These are phyloP conservation scores for Amphipoea lucens DNA, from an alignment of 2,888 invertebrate genomes.

Conservation along the genomic window DNA sequence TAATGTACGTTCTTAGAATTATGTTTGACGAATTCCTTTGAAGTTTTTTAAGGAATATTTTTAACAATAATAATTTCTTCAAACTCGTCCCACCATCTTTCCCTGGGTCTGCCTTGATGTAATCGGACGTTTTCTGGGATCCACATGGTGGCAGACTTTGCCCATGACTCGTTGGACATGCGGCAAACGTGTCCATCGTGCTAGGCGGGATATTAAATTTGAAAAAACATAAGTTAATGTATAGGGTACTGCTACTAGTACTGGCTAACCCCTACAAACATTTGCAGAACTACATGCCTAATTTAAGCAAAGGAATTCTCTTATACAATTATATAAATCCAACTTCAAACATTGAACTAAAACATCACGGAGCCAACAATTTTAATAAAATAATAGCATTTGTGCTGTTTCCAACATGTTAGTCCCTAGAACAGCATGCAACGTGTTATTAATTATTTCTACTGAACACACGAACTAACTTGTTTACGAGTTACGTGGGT, in stretches of 20 bases:
- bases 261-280: background rate
- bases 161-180: background rate
- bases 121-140: background rate
- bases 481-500: constrained; percentile 12
- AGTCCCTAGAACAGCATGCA: constrained; percentile 25
- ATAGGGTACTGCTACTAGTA: background rate
- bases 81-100: background rate
- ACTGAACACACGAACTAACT: constrained; percentile 14
- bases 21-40: background rate
- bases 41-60: background rate
- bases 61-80: background rate
- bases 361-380: background rate
- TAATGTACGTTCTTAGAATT: background rate
- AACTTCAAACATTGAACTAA: constrained; percentile 1
- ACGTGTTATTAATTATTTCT: constrained; percentile 47
- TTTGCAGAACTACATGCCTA: background rate
- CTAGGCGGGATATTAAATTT: background rate
- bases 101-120: background rate
- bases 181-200: background rate
- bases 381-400: constrained; percentile 39
- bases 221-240: background rate
- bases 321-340: constrained; percentile 1
- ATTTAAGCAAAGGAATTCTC: no score
- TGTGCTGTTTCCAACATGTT: constrained; percentile 25
- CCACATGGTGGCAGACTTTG: background rate